Conservation (phyloP, 1,140 invertebrate species). For the Papilio helenus region DNA sequence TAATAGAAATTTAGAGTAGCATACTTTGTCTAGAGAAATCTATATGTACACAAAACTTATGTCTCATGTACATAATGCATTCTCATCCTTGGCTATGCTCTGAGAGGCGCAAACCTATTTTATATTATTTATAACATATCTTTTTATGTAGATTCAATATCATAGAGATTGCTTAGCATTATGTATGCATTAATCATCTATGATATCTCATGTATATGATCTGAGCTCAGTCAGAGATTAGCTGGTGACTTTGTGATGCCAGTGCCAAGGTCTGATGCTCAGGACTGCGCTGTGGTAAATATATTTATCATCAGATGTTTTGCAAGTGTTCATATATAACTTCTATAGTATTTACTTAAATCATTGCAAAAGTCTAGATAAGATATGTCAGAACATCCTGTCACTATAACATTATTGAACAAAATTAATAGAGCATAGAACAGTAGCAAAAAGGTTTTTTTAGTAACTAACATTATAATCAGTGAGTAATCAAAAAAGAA, state of each 20-base stretch:
- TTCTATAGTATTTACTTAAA: too few species aligned
- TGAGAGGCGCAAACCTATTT: conserved; percentile 52
- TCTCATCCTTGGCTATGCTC: conserved; percentile 68
- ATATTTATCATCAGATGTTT: conserved; percentile 41
- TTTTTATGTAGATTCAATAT: conserved; percentile 39
- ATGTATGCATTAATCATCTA: conserved; percentile 45
- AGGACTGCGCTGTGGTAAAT: conserved; percentile 54
- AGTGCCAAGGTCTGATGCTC: conserved; percentile 57
- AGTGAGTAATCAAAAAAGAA: too few species aligned
- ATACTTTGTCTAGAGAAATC: conserved; percentile 76
- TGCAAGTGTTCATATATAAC: background rate
- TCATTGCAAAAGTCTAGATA: background rate
- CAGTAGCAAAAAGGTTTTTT: too few species aligned
- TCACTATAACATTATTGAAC: too few species aligned
- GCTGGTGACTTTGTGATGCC: conserved; percentile 61
- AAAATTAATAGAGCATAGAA: too few species aligned
- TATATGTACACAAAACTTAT: conserved; percentile 63
- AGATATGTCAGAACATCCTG: too few species aligned
- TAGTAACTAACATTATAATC: too few species aligned
- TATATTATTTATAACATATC: conserved; percentile 29
- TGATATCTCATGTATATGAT: conserved; percentile 45
- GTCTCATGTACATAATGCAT: conserved; percentile 68
- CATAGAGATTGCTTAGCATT: conserved; percentile 45
- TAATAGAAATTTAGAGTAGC: conserved; percentile 63
- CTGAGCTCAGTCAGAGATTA: conserved; percentile 62